Conservation (phyloP, 2,113 vertebrate genomes). For the Tursiops truncatus region DNA sequence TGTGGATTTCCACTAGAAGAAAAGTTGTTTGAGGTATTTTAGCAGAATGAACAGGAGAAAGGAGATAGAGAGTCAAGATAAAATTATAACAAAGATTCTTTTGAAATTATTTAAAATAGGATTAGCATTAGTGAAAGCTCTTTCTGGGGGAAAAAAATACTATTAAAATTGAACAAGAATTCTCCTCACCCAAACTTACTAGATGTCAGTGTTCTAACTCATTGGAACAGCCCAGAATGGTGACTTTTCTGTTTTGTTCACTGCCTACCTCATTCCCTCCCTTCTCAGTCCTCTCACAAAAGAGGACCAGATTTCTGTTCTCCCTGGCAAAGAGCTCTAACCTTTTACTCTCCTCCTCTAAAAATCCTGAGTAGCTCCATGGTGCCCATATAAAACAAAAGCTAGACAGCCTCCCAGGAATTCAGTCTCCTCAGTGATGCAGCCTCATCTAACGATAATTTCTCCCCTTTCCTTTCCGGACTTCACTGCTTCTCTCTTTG, state of each 20-base stretch:
- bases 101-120: conserved; percentile 9
- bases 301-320: neutral
- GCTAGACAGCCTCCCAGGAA: neutral
- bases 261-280: neutral
- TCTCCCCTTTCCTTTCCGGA: neutral
- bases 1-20: neutral
- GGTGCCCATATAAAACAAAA: neutral
- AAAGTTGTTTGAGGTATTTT: neutral
- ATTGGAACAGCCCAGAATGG: neutral
- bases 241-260: neutral
- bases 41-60: neutral
- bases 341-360: neutral
- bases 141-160: neutral
- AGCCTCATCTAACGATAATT: neutral
- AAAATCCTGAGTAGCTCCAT: neutral
- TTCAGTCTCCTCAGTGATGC: neutral
- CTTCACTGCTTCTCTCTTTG: neutral
- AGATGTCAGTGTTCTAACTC: neutral
- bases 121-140: neutral
- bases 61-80: neutral
- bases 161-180: neutral
- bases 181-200: neutral
- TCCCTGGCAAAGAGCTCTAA: neutral
- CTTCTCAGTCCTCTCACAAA: neutral
- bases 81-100: neutral